Evolutionary conservation across 2,113 vertebrate genomes (phyloP), one percentile per base, ranked within the genome.

Genomic region (Carassius gibelio): DNA sequence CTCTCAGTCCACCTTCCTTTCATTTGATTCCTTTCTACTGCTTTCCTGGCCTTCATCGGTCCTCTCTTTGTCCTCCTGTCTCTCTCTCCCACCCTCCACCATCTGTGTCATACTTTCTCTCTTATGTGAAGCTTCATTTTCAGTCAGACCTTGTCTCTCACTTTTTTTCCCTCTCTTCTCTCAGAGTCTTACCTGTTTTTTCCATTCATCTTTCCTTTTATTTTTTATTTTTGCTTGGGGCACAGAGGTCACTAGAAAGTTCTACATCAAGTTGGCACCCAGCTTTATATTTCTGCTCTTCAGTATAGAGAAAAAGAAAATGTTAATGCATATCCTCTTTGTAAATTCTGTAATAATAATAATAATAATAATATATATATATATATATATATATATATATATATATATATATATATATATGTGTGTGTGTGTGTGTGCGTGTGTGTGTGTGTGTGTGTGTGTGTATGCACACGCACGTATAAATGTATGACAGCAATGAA

Each of bases 231-330:
- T 45, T 23, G 69, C 86, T 74, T 81, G 52, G 36, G 88, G 68
- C 84, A 71, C 83, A 88, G 74, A 89, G 84, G 71, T 87, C 88
- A 86, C 50, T 57, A 69, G 75, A 86, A 87, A 88, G 77, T 87
- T 89, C 64, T 66, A 66, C 61, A 71, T 66, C 30, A 72, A 74
- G 42, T 48, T 79, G 57, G 77, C 72, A 88, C 80, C 78, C 88
- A 84, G 69, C 81, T 85, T 68, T 15, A 52, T 52, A 59, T 23
- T 26, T 30, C 50, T 42, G 10, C 34, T 61, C 3, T 23, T 71
- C 9, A n/a, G 57, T 45, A 17, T 55, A 76, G 72, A 77, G 45
- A 80, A 66, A 38, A 23, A 71, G 48, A 23, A 72, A 83, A 83
- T 19, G 19, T 36, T 57, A 57, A 77, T 77, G 15, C 36, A 5